Evolutionary conservation across 2,113 vertebrate species (phyloP), one percentile per base, ranked within the genome.

Genomic region (Nansenia antarctica): DNA sequence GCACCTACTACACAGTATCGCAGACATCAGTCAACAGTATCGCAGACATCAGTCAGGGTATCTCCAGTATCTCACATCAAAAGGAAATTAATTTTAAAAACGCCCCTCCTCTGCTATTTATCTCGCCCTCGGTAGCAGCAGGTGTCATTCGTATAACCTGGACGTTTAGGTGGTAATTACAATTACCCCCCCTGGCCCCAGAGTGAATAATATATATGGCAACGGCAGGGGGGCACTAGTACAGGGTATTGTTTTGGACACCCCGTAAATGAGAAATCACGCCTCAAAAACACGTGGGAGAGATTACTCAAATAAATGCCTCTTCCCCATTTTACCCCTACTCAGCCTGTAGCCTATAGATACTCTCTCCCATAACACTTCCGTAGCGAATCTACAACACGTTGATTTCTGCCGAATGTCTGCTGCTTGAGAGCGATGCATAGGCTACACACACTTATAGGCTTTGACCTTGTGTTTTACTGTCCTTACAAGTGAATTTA

Each of bases 381-480:
- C 5, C 29, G 62, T 59, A 53, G 65, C 15, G 31, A 7, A 26
- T 30, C 53, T 61, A 69, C 52, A 62, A 32, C 20, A n/a, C 20
- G 32, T 64, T 42, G 45, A 15, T 49, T 49, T 49, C n/a, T 12
- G 11, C 3, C 39, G 14, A 39, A 62, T 69, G 39, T 67, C 37
- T 52, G 53, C 14, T 12, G 59, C 49, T 35, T 62, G 27, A 2
- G 27, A 75, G 60, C 57, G 35, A 5, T 3, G 42, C 53, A 73
- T 24, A 76, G 77, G 62, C 74, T 52, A 67, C 52, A 52, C 42
- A 62, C 62, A 61, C 76, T 65, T 69, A 49, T 55, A 74, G 67
- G 83, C 85, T 89, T 80, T 93, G 92, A 93, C 92, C 92, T 93
- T 93, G 92, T 87, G 82, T 78, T 78, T 64, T 79, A 69, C 18